Evolutionary conservation across 1,140 invertebrate species (phyloP).

Genomic region (Lepidurus arcticus): DNA sequence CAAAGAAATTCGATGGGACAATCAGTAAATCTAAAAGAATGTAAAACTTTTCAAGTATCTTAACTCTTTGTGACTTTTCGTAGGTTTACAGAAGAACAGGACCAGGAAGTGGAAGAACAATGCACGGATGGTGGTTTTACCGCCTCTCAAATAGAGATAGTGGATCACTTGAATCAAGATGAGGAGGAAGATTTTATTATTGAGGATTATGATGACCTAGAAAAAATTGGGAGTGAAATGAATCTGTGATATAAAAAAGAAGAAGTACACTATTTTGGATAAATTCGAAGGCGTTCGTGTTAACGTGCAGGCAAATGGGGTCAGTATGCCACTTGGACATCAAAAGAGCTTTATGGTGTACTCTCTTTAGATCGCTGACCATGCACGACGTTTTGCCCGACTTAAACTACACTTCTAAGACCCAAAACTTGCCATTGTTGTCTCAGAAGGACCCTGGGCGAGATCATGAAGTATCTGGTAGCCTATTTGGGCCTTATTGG

Average conservation of each 20-base stretch:
- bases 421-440: neutral
- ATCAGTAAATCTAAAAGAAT: neutral
- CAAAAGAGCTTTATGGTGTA: neutral
- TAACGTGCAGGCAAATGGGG: neutral
- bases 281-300: neutral
- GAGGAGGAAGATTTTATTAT: neutral
- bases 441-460: neutral
- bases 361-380: neutral
- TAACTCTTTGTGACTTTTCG: neutral
- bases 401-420: neutral
- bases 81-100: neutral
- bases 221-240: neutral
- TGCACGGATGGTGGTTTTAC: neutral
- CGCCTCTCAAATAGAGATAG: neutral
- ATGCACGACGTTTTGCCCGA: neutral
- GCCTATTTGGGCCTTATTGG: neutral
- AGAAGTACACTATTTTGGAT: neutral
- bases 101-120: neutral
- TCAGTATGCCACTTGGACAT: neutral
- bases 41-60: neutral
- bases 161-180: neutral
- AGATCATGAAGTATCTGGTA: neutral
- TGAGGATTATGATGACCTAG: conserved; percentile 9
- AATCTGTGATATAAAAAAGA: neutral
- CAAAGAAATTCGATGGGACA: neutral